Conservation (phyloP, 1,140 invertebrate species). For the Hyphantria cunea region DNA sequence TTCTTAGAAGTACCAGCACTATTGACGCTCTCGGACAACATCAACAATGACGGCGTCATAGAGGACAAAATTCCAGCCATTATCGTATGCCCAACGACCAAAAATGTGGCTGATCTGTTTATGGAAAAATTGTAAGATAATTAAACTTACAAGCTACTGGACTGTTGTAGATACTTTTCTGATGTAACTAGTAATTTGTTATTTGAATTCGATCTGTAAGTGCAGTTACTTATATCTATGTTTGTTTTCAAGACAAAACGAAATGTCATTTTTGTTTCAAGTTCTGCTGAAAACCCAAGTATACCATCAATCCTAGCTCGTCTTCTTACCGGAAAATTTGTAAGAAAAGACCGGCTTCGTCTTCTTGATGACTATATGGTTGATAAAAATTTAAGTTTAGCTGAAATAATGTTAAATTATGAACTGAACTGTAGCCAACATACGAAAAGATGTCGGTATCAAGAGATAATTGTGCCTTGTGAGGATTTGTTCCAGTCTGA, state of each 20-base stretch:
- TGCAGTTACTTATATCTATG: no score
- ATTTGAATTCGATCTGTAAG: no score
- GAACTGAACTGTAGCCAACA: slow-evolving; percentile 46
- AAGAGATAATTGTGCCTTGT: slow-evolving; percentile 43
- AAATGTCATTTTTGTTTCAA: no score
- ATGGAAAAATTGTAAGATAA: slow-evolving; percentile 45
- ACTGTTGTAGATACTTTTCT: no score
- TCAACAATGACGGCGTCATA: background rate
- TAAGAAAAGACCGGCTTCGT: slow-evolving; percentile 35
- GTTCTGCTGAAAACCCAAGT: slow-evolving; percentile 4
- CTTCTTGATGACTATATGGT: slow-evolving; percentile 44
- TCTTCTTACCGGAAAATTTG: slow-evolving; percentile 43
- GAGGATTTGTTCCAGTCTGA: slow-evolving; percentile 49
- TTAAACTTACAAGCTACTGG: background rate
- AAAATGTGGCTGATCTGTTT: slow-evolving; percentile 42
- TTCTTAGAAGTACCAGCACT: slow-evolving; percentile 63
- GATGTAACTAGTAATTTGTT: no score
- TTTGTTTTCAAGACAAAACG: no score
- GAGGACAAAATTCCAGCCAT: slow-evolving; percentile 42
- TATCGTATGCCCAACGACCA: slow-evolving; percentile 48
- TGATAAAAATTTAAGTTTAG: slow-evolving; percentile 43
- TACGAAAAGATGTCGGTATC: slow-evolving; percentile 52
- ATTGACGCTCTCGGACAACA: slow-evolving; percentile 45
- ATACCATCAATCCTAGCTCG: slow-evolving; percentile 42
- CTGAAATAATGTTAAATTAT: slow-evolving; percentile 42